Evolutionary conservation across 2,888 invertebrate species (phyloP).

Genomic region (Caenorhabditis panamensis): DNA sequence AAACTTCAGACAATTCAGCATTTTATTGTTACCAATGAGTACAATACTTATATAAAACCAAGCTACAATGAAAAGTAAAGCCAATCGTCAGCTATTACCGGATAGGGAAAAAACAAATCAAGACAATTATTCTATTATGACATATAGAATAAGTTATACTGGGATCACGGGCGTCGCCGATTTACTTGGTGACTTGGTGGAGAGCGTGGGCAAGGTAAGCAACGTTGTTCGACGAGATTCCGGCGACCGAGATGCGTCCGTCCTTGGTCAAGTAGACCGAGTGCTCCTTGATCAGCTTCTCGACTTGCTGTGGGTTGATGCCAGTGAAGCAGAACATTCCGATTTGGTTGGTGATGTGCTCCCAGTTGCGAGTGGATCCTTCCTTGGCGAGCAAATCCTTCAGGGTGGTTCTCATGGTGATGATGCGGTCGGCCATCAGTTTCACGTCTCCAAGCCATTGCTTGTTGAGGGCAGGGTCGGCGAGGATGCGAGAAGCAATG

Average conservation of each 20-base stretch:
- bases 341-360: slow-evolving; percentile 93
- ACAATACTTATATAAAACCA: background rate
- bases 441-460: slow-evolving; percentile 97
- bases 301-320: slow-evolving; percentile 84
- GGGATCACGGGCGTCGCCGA: background rate
- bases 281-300: slow-evolving; percentile 77
- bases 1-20: background rate
- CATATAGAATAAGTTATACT: slow-evolving; percentile 56
- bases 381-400: slow-evolving; percentile 87
- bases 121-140: slow-evolving; percentile 56
- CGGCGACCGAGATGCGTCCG: slow-evolving; percentile 97
- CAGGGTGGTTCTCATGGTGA: slow-evolving; percentile 89
- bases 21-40: background rate
- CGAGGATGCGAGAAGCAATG: slow-evolving; percentile 90
- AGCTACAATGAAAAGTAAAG: slow-evolving; percentile 16
- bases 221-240: slow-evolving; percentile 91
- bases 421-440: slow-evolving; percentile 97
- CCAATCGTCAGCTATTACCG: slow-evolving; percentile 23
- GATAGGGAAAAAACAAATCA: slow-evolving; percentile 16
- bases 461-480: slow-evolving; percentile 86
- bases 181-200: slow-evolving; percentile 77
- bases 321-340: slow-evolving; percentile 99
- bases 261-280: slow-evolving; percentile 90
- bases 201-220: slow-evolving; percentile 89
- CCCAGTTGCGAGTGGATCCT: slow-evolving; percentile 90